Conservation (phyloP, 1,140 invertebrate species). For the Orussus abietinus region DNA sequence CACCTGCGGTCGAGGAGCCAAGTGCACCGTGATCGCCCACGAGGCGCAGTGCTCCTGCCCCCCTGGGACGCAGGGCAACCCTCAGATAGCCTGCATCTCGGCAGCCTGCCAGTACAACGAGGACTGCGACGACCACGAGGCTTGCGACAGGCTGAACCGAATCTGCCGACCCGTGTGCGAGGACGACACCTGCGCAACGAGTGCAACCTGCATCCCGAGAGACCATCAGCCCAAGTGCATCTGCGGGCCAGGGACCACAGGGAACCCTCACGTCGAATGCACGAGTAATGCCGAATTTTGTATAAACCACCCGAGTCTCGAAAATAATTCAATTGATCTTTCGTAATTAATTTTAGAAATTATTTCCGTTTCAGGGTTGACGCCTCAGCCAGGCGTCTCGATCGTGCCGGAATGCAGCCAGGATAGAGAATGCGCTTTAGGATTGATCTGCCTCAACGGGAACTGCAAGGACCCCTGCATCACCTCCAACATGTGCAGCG, state of each 20-base stretch:
- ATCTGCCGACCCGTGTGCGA: slow-evolving; percentile 80
- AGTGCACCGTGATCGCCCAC: slow-evolving; percentile 72
- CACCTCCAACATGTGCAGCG: slow-evolving; percentile 64
- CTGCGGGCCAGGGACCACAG: slow-evolving; percentile 69
- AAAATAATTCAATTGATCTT: too few species aligned
- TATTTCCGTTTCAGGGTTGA: slow-evolving; percentile 14
- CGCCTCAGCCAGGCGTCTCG: slow-evolving; percentile 19
- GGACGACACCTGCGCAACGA: slow-evolving; percentile 69
- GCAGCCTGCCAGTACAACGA: slow-evolving; percentile 84
- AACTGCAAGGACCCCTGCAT: slow-evolving; percentile 75
- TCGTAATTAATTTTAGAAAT: slow-evolving; percentile 9
- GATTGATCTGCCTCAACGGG: slow-evolving; percentile 72
- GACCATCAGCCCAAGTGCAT: slow-evolving; percentile 75
- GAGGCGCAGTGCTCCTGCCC: slow-evolving; percentile 79
- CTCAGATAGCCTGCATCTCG: slow-evolving; percentile 73
- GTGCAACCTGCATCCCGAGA: slow-evolving; percentile 68
- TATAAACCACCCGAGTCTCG: slow-evolving; percentile 9
- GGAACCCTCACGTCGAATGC: slow-evolving; percentile 78
- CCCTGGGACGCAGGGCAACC: slow-evolving; percentile 78
- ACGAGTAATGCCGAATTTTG: slow-evolving; percentile 37
- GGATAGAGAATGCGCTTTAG: slow-evolving; percentile 72
- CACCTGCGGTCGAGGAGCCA: slow-evolving; percentile 74
- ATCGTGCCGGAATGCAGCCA: slow-evolving; percentile 62
- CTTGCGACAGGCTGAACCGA: slow-evolving; percentile 79
- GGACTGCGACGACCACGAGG: slow-evolving; percentile 81